phyloP scores from a whole-genome alignment of 2,113 vertebrate species.

The Brachypteracias leptosomus region DNA sequence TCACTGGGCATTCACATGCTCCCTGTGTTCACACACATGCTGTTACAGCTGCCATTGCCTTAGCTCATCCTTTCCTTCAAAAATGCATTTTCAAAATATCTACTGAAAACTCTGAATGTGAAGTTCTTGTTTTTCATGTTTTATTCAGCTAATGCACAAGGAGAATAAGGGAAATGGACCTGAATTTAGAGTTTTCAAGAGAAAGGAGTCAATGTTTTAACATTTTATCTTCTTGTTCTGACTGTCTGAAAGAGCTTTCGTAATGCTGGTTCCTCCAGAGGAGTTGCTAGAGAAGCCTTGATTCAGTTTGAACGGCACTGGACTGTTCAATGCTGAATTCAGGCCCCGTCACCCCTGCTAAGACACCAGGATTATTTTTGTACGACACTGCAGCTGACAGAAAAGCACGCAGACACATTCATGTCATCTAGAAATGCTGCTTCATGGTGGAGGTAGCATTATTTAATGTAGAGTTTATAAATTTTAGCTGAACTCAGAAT shows the following conservation, averaged over 20 bases:
- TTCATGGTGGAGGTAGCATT: background rate
- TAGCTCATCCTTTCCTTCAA: background rate
- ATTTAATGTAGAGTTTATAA: background rate
- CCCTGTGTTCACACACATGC: background rate
- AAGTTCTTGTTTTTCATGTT: background rate
- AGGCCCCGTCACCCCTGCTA: background rate
- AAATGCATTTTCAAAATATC: background rate
- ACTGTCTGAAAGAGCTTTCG: background rate
- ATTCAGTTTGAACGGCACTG: background rate
- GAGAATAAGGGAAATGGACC: background rate
- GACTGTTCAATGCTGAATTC: background rate
- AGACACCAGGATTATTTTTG: background rate
- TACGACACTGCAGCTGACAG: background rate
- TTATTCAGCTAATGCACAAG: background rate
- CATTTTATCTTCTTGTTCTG: background rate
- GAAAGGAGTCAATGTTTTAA: background rate
- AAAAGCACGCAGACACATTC: background rate
- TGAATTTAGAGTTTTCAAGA: background rate
- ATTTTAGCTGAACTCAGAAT: background rate
- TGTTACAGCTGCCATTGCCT: background rate
- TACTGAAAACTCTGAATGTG: background rate
- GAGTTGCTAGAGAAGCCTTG: background rate
- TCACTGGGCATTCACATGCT: background rate
- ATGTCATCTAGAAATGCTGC: background rate
- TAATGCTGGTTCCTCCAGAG: background rate